Evolutionary conservation across 2,797 vertebrate genomes (phyloP).

Genomic region (Hemitrygon akajei): DNA sequence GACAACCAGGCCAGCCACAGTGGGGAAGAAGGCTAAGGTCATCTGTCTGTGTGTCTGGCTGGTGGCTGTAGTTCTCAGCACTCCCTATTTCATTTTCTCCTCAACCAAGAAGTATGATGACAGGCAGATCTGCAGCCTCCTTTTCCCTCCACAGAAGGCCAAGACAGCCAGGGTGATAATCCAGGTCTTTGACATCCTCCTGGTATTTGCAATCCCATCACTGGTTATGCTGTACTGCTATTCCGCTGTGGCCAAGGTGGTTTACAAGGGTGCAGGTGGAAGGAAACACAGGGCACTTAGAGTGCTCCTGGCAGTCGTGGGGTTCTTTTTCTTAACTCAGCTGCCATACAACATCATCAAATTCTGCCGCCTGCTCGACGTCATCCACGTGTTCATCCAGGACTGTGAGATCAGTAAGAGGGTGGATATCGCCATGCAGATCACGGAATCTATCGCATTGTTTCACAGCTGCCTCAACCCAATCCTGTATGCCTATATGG

Average conservation of each 20-base stretch:
- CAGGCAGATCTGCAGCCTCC: slow-evolving; percentile 59
- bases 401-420: slow-evolving; percentile 70
- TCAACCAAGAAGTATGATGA: slow-evolving; percentile 55
- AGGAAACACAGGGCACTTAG: slow-evolving; percentile 64
- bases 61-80: slow-evolving; percentile 63
- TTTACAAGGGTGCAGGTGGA: slow-evolving; percentile 60
- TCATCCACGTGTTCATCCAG: slow-evolving; percentile 67
- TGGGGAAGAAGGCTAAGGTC: slow-evolving; percentile 54
- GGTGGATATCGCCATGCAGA: slow-evolving; percentile 67
- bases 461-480: slow-evolving; percentile 87
- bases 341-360: slow-evolving; percentile 80
- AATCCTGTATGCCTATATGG: slow-evolving; percentile 74
- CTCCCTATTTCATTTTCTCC: slow-evolving; percentile 73
- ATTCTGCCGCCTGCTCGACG: slow-evolving; percentile 69
- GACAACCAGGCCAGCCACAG: slow-evolving; percentile 42
- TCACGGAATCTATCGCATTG: slow-evolving; percentile 77
- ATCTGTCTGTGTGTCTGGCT: slow-evolving; percentile 69
- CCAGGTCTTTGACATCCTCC: slow-evolving; percentile 71
- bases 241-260: slow-evolving; percentile 54
- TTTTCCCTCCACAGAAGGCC: slow-evolving; percentile 61
- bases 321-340: slow-evolving; percentile 76
- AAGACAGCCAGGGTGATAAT: slow-evolving; percentile 61
- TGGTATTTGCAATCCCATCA: slow-evolving; percentile 78
- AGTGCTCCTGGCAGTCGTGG: slow-evolving; percentile 73
- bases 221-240: slow-evolving; percentile 78